Base-by-base conservation (phyloP, 2,797 vertebrate species). In the Carapus acus region DNA sequence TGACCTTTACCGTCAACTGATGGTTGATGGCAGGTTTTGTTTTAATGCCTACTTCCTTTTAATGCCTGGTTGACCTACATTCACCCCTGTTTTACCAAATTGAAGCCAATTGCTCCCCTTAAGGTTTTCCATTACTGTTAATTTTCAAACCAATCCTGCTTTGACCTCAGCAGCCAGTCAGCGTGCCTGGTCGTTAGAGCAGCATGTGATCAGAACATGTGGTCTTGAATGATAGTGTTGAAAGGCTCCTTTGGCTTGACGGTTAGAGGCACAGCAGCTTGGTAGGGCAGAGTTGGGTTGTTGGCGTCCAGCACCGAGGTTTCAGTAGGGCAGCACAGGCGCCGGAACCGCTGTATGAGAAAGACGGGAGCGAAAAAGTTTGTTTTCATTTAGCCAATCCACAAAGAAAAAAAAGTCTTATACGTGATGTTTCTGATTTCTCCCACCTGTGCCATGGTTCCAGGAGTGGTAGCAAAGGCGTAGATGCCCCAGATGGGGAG, bases 401-500 rank as follows among this genome's bases (percentile, higher is more conserved):
- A 27, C 24, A 27, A 27, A 27, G 24, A 27, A 27, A 27, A 27
- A 27, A 27, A 27, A 27, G 24, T 3, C 31, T 33, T 33, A 29
- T 6, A 6, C 11, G 6, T 29, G 27, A 29, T 29, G 27, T 29
- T 29, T 33, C 34, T 36, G 7, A 33, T 2, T 36, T 36, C 7
- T 2, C 13, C 14, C 4, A 87, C 85, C 85, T 87, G 78, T 2
- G n/a, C 1, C 9, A 84, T 63, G 23, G 69, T 74, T 21, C 86
- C 84, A 0, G 79, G 78, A 17, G 85, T 80, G 59, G 69, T 79
- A 36, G 49, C 17, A 18, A 88, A 58, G 14, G 76, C 60, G 11
- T 86, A 86, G 49, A 88, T 16, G 23, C 83, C 79, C 79, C 84
- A 87, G 49, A 83, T 69, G 11, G 86, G 87, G n/a, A 89, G 81